Conservation (phyloP, 2,797 vertebrate genomes). For the Scyliorhinus canicula region DNA sequence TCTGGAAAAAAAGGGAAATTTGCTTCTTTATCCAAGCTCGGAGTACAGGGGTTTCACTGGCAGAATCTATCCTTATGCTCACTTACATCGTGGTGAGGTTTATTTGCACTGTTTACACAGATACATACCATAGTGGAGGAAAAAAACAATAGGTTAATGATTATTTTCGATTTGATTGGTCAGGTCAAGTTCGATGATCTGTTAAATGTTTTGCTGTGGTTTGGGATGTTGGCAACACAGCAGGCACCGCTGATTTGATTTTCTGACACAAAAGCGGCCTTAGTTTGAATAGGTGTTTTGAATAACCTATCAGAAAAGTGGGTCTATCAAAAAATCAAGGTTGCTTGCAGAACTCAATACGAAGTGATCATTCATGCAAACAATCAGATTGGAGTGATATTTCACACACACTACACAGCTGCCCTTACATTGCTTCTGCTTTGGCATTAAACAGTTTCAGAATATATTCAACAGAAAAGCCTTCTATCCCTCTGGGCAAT, state of each 20-base stretch:
- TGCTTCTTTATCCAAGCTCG: not conserved
- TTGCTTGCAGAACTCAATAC: no score
- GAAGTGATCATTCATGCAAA: not conserved
- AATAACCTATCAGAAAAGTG: not conserved
- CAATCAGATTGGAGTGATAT: not conserved
- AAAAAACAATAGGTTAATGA: not conserved
- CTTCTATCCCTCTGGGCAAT: not conserved
- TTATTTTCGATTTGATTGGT: not conserved
- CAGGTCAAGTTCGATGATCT: not conserved
- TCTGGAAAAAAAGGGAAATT: not conserved
- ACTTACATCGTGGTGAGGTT: not conserved
- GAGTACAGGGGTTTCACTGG: not conserved
- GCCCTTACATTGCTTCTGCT: no score
- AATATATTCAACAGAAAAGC: not conserved
- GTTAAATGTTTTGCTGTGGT: not conserved
- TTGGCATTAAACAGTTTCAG: not conserved
- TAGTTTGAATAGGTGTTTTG: not conserved
- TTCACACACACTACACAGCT: not conserved
- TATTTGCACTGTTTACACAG: not conserved
- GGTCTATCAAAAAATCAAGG: not conserved
- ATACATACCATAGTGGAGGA: not conserved
- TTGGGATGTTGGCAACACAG: not conserved
- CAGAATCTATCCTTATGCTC: not conserved
- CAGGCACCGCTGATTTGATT: not conserved
- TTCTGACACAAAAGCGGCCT: not conserved